phyloP scores from a whole-genome alignment of 2,113 vertebrate genomes.

The Sakesphorus luctuosus region DNA sequence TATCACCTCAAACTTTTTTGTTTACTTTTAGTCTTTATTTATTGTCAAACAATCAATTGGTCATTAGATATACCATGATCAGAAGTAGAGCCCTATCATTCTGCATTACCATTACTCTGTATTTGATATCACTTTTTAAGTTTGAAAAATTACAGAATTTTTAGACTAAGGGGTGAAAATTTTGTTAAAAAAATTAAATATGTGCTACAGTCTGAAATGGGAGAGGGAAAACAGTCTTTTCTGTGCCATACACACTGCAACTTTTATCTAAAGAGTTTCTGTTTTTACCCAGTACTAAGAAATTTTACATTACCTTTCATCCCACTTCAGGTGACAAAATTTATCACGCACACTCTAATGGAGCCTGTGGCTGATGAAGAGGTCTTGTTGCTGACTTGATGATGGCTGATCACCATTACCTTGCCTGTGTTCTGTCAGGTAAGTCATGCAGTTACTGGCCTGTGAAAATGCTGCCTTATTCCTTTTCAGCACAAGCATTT shows the following conservation, averaged over 20 bases:
- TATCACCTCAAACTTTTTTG: background rate
- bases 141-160: background rate
- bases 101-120: background rate
- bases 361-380: background rate
- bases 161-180: background rate
- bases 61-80: background rate
- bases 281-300: background rate
- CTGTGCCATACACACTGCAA: background rate
- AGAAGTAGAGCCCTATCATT: background rate
- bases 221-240: background rate
- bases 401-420: background rate
- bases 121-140: background rate
- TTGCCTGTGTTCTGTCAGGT: background rate
- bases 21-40: background rate
- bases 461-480: background rate
- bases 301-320: constrained; percentile 23
- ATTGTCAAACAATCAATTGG: background rate
- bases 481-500: background rate
- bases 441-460: background rate
- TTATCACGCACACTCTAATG: background rate
- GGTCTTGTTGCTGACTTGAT: background rate
- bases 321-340: background rate
- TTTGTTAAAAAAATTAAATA: background rate
- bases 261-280: background rate
- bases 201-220: background rate